A percentile compares a stretch with the other conserved stretches of the same genome.
Evolutionary conservation across 2,113 vertebrate species (phyloP).

Genomic region (Chlorodrepanis virens): DNA sequence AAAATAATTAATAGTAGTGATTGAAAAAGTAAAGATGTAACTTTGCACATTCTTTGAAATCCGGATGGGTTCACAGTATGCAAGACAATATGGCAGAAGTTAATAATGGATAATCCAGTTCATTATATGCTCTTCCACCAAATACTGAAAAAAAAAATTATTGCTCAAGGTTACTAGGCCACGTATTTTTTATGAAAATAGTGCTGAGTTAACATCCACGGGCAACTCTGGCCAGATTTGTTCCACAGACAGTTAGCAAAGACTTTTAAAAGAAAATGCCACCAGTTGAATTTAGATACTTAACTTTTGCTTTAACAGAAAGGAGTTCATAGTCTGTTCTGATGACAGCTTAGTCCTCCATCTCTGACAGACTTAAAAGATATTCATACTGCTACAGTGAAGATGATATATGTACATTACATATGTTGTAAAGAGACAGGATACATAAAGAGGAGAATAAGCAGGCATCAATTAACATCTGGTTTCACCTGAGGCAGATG

Average conservation of each 20-base stretch:
- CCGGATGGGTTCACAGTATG: not conserved
- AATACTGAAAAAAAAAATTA: not conserved
- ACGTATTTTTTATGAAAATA: not conserved
- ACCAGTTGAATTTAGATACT: not conserved
- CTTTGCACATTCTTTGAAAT: not conserved
- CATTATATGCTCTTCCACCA: not conserved
- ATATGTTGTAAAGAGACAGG: not conserved
- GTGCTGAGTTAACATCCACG: not conserved
- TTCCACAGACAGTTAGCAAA: not conserved
- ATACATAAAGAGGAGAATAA: not conserved
- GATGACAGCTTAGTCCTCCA: not conserved
- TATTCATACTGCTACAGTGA: not conserved
- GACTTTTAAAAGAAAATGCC: not conserved
- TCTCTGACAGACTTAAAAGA: not conserved
- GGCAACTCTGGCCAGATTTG: not conserved
- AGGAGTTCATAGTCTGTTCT: not conserved
- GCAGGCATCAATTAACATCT: not conserved
- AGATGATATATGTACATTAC: not conserved
- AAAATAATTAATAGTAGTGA: not conserved
- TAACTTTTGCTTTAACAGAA: not conserved
- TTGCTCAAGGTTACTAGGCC: not conserved
- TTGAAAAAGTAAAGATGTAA: not conserved
- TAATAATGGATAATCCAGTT: not conserved
- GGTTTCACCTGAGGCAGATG: not conserved
- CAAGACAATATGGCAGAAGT: not conserved